Evolutionary conservation across 2,888 invertebrate genomes (phyloP).

Genomic region (Eristalis arbustorum): DNA sequence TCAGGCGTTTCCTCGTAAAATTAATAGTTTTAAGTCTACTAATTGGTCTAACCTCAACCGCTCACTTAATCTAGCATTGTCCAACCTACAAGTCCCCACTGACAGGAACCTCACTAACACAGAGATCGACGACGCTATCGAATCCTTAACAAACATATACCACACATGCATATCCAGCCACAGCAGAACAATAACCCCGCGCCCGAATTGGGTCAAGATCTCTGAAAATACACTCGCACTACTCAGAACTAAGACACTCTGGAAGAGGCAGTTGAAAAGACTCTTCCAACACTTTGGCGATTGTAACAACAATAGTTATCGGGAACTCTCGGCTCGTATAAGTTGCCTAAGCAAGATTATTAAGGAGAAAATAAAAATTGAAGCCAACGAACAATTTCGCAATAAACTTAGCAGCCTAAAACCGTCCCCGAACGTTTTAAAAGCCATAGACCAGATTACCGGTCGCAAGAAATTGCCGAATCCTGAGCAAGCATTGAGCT

Average conservation of each 20-base stretch:
- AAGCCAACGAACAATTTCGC: neutral
- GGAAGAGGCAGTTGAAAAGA: neutral
- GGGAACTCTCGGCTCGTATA: neutral
- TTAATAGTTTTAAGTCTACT: too few species aligned
- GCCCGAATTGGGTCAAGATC: neutral
- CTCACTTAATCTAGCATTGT: too few species aligned
- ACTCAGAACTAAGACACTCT: neutral
- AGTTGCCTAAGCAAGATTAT: constrained; percentile 4
- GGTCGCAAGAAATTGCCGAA: neutral
- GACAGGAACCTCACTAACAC: neutral
- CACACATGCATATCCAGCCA: neutral
- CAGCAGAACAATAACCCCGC: too few species aligned
- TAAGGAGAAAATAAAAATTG: neutral
- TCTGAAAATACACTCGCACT: neutral
- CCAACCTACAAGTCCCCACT: neutral
- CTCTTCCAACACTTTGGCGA: neutral
- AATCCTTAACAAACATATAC: neutral
- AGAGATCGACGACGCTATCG: neutral
- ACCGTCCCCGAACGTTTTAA: constrained; percentile 1
- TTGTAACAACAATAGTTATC: neutral
- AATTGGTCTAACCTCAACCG: too few species aligned
- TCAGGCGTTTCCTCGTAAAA: too few species aligned
- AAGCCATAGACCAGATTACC: neutral
- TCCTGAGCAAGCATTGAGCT: too few species aligned
- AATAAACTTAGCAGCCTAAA: neutral